phyloP scores from a whole-genome alignment of 2,797 vertebrate genomes.

The Hozukius guyotensis region DNA sequence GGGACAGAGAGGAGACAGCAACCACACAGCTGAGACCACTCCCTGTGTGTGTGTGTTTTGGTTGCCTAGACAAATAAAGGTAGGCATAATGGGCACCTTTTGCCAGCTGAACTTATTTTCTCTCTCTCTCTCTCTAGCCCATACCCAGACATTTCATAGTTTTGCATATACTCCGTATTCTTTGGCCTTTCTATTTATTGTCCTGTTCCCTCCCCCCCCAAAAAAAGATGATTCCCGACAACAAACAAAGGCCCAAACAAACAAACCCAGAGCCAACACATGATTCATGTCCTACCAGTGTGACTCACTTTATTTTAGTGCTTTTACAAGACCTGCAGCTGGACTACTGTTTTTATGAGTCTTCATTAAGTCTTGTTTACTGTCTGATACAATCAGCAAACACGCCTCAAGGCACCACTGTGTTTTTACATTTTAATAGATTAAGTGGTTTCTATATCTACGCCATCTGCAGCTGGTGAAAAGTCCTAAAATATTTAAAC shows the following conservation, averaged over 20 bases:
- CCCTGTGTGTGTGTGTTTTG: conserved; percentile 31
- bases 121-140: neutral
- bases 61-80: conserved; percentile 50
- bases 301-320: conserved; percentile 32
- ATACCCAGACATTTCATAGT: neutral
- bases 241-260: conserved; percentile 14
- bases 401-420: neutral
- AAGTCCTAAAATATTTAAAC: neutral
- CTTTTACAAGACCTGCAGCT: conserved; percentile 13
- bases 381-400: conserved; percentile 11
- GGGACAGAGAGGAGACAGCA: conserved; percentile 59
- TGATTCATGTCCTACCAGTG: conserved; percentile 26
- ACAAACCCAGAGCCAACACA: conserved; percentile 1
- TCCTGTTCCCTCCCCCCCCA: neutral
- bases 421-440: neutral
- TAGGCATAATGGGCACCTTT: conserved; percentile 38
- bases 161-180: conserved; percentile 12
- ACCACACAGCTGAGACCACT: conserved; percentile 71
- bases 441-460: neutral
- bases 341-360: conserved; percentile 26
- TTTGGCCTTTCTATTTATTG: conserved; percentile 17
- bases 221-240: conserved; percentile 1
- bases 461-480: neutral
- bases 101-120: conserved; percentile 36
- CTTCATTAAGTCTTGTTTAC: conserved; percentile 4